phyloP scores from a whole-genome alignment of 2,888 invertebrate species.

The Leuctra nigra region DNA sequence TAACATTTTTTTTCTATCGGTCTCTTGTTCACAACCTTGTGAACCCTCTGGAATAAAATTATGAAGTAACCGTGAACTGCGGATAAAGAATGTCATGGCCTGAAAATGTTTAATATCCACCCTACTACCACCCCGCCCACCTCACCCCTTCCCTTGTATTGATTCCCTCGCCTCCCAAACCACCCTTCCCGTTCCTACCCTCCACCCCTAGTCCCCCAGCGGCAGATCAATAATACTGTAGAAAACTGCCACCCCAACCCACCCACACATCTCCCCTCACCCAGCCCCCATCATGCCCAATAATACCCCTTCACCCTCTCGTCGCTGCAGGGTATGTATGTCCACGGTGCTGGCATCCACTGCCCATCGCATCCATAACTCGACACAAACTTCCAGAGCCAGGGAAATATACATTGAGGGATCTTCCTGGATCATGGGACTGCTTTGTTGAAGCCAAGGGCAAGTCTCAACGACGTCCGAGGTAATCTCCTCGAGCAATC shows the following conservation, averaged over 20 bases:
- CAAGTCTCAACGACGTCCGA: no score
- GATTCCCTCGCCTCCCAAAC: constrained; percentile 23
- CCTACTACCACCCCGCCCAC: constrained; percentile 16
- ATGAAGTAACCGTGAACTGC: background rate
- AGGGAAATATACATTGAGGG: no score
- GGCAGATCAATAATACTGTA: constrained; percentile 30
- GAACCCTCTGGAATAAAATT: no score
- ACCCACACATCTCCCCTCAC: constrained; percentile 11
- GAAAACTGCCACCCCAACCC: constrained; percentile 26
- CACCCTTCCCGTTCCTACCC: constrained; percentile 14
- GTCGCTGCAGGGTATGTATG: background rate
- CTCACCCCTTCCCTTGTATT: constrained; percentile 26
- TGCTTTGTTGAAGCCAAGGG: no score
- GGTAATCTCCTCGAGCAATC: no score
- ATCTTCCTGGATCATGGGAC: no score
- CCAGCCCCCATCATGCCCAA: no score
- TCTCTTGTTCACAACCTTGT: no score
- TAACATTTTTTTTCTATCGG: no score
- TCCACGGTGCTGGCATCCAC: background rate
- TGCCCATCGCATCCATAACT: no score
- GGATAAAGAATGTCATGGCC: background rate
- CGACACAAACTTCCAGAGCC: no score
- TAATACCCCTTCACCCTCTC: constrained; percentile 13
- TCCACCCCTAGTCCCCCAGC: constrained; percentile 21
- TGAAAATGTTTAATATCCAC: constrained; percentile 17